Percentiles rank a stretch among this genome's conserved stretches.
phyloP scores from a whole-genome alignment of 53 echinoderm and acorn worm species.

The Luidia sarsii region DNA sequence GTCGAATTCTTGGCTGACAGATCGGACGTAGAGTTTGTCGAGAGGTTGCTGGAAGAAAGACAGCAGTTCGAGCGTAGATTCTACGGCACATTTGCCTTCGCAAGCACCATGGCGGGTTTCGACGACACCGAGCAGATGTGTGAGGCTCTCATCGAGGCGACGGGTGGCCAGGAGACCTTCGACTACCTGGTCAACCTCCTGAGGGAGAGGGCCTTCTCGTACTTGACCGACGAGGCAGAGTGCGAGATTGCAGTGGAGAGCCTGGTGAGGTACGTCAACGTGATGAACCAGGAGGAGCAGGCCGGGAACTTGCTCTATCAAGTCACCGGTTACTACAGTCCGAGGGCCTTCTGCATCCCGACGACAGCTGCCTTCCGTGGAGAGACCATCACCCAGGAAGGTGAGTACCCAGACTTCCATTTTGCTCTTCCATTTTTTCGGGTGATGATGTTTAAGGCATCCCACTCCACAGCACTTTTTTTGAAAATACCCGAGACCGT shows the following conservation, averaged over 20 bases:
- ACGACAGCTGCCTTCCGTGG: slow-evolving; percentile 33
- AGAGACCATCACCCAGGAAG: neutral
- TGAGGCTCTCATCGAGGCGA: neutral
- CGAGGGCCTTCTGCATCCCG: slow-evolving; percentile 44
- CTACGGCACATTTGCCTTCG: slow-evolving; percentile 1
- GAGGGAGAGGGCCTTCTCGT: slow-evolving; percentile 8
- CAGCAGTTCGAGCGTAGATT: neutral
- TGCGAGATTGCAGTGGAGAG: slow-evolving; percentile 11
- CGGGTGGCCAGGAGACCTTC: neutral
- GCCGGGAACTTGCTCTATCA: slow-evolving; percentile 31
- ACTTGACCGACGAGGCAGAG: slow-evolving; percentile 2
- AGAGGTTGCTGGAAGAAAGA: neutral
- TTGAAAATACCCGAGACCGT: too few species aligned
- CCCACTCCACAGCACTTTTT: too few species aligned
- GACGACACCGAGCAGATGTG: neutral
- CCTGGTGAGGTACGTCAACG: neutral
- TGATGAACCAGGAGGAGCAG: neutral
- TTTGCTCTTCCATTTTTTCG: too few species aligned
- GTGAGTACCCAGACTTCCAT: neutral
- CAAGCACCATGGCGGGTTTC: slow-evolving; percentile 33
- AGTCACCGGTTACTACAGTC: slow-evolving; percentile 48
- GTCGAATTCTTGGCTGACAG: neutral
- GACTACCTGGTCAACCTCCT: slow-evolving; percentile 3
- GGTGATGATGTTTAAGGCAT: too few species aligned
- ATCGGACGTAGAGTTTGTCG: neutral